These are phyloP conservation scores for Nebria ingens DNA, from an alignment of 1,140 invertebrate species.

Conservation along the genomic window DNA sequence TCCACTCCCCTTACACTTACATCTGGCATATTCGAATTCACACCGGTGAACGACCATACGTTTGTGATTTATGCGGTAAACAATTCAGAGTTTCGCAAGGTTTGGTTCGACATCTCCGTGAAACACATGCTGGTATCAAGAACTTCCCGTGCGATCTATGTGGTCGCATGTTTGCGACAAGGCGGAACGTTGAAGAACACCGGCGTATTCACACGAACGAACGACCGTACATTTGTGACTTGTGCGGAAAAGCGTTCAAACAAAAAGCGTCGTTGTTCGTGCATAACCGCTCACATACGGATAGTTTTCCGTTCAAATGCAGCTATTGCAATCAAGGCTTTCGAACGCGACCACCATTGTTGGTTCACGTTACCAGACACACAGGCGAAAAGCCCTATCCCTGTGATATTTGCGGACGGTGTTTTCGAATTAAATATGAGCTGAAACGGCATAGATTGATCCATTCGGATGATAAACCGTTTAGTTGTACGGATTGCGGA, in stretches of 20 bases:
- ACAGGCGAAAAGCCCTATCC: slow-evolving; percentile 53
- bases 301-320: slow-evolving; percentile 46
- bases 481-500: slow-evolving; percentile 34
- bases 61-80: slow-evolving; percentile 63
- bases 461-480: slow-evolving; percentile 42
- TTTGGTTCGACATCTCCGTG: slow-evolving; percentile 46
- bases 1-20: slow-evolving; percentile 49
- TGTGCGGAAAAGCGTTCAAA: slow-evolving; percentile 46
- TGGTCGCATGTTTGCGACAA: slow-evolving; percentile 40
- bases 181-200: slow-evolving; percentile 38
- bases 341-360: slow-evolving; percentile 43
- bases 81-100: slow-evolving; percentile 55
- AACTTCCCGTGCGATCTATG: slow-evolving; percentile 46
- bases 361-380: slow-evolving; percentile 49
- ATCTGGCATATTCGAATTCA: slow-evolving; percentile 52
- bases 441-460: slow-evolving; percentile 41
- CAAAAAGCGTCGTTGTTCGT: slow-evolving; percentile 44
- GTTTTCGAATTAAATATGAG: slow-evolving; percentile 39
- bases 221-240: slow-evolving; percentile 43
- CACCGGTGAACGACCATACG: slow-evolving; percentile 60
- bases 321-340: slow-evolving; percentile 50
- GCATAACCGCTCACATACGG: slow-evolving; percentile 42
- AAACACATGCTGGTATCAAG: slow-evolving; percentile 51
- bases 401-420: slow-evolving; percentile 45
- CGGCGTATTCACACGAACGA: slow-evolving; percentile 34